phyloP scores from a whole-genome alignment of 2,888 invertebrate genomes.

The Tinea semifulvella region DNA sequence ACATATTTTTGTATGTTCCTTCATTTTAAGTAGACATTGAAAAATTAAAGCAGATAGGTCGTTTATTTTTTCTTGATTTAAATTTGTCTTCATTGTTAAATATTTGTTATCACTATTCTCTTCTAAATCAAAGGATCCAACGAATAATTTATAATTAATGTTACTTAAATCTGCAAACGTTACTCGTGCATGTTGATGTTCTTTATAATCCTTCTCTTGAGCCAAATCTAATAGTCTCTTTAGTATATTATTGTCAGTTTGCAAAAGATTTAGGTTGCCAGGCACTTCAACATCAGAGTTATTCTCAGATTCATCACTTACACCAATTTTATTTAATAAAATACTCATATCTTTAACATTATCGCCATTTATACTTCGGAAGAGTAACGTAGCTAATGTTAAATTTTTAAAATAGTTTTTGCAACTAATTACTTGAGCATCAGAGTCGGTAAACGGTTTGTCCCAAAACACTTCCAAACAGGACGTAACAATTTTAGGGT shows the following conservation, averaged over 20 bases:
- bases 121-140: slow-evolving; percentile 62
- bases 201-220: slow-evolving; percentile 49
- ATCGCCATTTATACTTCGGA: slow-evolving; percentile 40
- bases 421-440: slow-evolving; percentile 27
- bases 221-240: slow-evolving; percentile 71
- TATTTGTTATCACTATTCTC: slow-evolving; percentile 28
- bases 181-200: slow-evolving; percentile 55
- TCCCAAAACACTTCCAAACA: slow-evolving; percentile 59
- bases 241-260: slow-evolving; percentile 69
- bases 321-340: slow-evolving; percentile 32
- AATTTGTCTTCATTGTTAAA: slow-evolving; percentile 35
- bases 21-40: slow-evolving; percentile 56
- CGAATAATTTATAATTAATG: slow-evolving; percentile 62
- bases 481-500: slow-evolving; percentile 66
- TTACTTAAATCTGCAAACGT: slow-evolving; percentile 63
- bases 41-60: slow-evolving; percentile 40
- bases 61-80: slow-evolving; percentile 35
- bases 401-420: slow-evolving; percentile 44
- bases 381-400: slow-evolving; percentile 41
- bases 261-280: slow-evolving; percentile 37
- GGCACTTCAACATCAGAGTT: slow-evolving; percentile 21
- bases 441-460: slow-evolving; percentile 27
- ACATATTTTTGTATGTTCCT: slow-evolving; percentile 31
- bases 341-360: slow-evolving; percentile 38
- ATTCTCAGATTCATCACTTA: slow-evolving; percentile 25